Evolutionary conservation across 2,113 vertebrate species (phyloP).

Genomic region (Anas platyrhynchos): DNA sequence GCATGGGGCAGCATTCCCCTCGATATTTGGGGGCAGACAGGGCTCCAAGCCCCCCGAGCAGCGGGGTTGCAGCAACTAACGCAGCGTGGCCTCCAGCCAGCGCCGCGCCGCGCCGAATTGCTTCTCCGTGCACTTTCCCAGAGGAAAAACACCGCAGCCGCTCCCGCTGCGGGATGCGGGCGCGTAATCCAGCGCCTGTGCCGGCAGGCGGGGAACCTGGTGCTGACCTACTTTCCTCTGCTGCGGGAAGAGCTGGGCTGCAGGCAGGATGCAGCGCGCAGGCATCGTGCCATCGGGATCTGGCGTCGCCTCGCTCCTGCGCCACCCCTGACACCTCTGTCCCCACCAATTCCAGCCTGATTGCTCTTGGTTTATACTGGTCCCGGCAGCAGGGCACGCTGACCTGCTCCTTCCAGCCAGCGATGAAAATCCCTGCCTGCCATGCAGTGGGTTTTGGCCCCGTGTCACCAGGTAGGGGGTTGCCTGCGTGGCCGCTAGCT

Average conservation of each 20-base stretch:
- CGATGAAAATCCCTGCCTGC: not conserved
- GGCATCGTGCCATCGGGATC: slow-evolving; percentile 28
- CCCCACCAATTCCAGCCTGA: not conserved
- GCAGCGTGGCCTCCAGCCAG: not conserved
- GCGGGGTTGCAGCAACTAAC: not conserved
- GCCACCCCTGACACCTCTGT: not conserved
- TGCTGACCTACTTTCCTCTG: slow-evolving; percentile 82
- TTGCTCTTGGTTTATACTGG: not conserved
- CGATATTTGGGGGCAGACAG: not conserved
- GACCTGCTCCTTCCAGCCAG: not conserved
- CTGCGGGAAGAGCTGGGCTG: slow-evolving; percentile 80
- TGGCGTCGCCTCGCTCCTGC: slow-evolving; percentile 19
- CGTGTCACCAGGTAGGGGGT: not conserved
- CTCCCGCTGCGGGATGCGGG: slow-evolving; percentile 37
- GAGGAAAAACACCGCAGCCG: not conserved
- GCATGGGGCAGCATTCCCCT: not conserved
- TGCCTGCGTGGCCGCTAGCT: not conserved
- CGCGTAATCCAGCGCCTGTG: slow-evolving; percentile 55
- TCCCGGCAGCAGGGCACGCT: not conserved
- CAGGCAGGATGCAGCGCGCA: slow-evolving; percentile 67
- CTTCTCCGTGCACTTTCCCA: not conserved
- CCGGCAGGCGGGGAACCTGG: slow-evolving; percentile 41
- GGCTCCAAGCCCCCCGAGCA: not conserved
- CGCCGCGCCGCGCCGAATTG: not conserved
- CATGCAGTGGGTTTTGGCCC: not conserved